Evolutionary conservation across 1,140 invertebrate genomes (phyloP).

Genomic region (Nilaparvata lugens): DNA sequence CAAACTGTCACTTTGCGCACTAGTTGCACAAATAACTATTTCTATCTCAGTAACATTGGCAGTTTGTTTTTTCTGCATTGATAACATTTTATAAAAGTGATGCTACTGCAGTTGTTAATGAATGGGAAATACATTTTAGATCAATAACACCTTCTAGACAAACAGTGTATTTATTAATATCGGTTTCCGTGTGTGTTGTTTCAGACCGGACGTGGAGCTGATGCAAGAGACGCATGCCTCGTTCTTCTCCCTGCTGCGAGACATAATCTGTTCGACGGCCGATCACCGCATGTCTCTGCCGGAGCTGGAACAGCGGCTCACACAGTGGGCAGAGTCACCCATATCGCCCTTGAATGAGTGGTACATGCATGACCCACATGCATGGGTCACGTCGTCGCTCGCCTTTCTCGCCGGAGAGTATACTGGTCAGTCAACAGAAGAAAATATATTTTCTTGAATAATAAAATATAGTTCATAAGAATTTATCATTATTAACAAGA

Average conservation of each 20-base stretch:
- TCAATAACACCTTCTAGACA: too few relatives aligned
- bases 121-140: too few relatives aligned
- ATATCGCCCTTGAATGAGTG: slow-evolving; percentile 76
- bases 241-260: slow-evolving; percentile 72
- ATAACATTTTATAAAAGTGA: too few relatives aligned
- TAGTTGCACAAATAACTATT: too few relatives aligned
- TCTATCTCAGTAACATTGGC: too few relatives aligned
- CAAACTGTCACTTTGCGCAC: too few relatives aligned
- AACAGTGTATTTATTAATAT: too few relatives aligned
- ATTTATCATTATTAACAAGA: too few relatives aligned
- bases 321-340: slow-evolving; percentile 70
- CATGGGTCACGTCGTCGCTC: slow-evolving; percentile 77
- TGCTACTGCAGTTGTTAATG: too few relatives aligned
- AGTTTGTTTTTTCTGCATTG: too few relatives aligned
- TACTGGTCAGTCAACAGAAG: slow-evolving; percentile 44
- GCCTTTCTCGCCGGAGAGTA: slow-evolving; percentile 82
- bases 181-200: slow-evolving; percentile 5
- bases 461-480: too few relatives aligned
- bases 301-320: slow-evolving; percentile 64
- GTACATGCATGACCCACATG: slow-evolving; percentile 47
- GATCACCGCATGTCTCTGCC: slow-evolving; percentile 66
- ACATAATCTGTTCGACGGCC: slow-evolving; percentile 71
- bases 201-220: slow-evolving; percentile 35
- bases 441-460: too few relatives aligned
- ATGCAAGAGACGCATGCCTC: slow-evolving; percentile 69